Base-by-base conservation (phyloP, 2,113 vertebrate species). In the Shinisaurus crocodilurus region DNA sequence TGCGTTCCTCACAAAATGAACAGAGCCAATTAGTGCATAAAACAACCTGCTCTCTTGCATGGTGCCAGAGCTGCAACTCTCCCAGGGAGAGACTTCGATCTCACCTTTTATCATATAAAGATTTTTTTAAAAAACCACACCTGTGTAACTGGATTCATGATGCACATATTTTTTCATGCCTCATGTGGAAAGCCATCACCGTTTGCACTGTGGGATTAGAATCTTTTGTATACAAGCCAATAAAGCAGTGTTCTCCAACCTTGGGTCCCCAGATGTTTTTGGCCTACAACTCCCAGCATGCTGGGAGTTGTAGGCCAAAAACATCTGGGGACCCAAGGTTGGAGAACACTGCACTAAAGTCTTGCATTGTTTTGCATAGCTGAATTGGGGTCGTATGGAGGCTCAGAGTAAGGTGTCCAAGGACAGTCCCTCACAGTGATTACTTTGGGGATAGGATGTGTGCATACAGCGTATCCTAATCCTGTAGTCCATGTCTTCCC, bases 41-140 rank as follows among this genome's bases (percentile, higher is more conserved):
- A 86, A 74, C 37, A 70, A 8, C 37, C 9, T 25, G 70, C 23
- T 87, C 1, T 60, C n/a, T 63, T 87, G 72, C 16, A 48, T 34
- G 34, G 1, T 37, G 27, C 1, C 0, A 0, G 54, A 40, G 63
- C 54, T 18, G 23, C 3, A 3, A 50, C 85, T 91, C 89, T 82
- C 25, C 72, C 32, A 34, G 75, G 86, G 75, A 94, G 88, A 83
- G 25, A n/a, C 40, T 79, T 9, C 60, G n/a, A 45, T 16, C 20
- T 54, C 18, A 13, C 34, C 69, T 75, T n/a, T 57, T 82, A 82
- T 50, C 27, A 65, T 40, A 90, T 37, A 82, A 92, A 81, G 1
- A 6, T 40, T 37, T 37, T 82, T 84, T 85, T 45, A 90, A 34
- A 89, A 91, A 76, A 82, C 81, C 50, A n/a, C n/a, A n/a, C n/a